Base-by-base conservation (phyloP, 2,888 invertebrate genomes). In the Camptogramma bilineatum region DNA sequence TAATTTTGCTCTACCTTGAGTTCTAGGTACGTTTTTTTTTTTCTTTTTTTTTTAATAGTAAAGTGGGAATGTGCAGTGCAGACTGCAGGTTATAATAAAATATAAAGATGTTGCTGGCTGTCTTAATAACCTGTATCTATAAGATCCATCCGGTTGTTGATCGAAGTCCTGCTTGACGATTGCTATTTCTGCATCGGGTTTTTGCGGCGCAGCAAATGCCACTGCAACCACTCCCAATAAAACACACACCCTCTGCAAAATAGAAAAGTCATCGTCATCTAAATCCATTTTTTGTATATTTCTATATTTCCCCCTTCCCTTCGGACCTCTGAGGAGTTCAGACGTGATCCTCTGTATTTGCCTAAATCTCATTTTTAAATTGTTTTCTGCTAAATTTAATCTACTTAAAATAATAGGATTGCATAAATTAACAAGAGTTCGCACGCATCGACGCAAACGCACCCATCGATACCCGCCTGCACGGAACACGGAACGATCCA, bases 161-260 rank as follows among this genome's bases (percentile, higher is more conserved):
- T 96, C 96, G 66, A 95, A 96, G 66, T 95, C 95, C 84, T 96
- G 96, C 74, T 95, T 95, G 66, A 96, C 83, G 68, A 96, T 96
- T 64, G 95, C 94, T 75, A 94, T 92, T 53, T 94, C 94, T 76
- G 94, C 94, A 28, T 94, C 94, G 31, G 87, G 84, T 66, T 93
- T 92, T 79, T 95, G 95, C 19, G 95, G 95, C 72, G 92, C 93
- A 64, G 94, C 79, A 55, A 88, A 84, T 19, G 81, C 85, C 58
- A 86, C 73, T 62, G 85, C 85, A 62, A 87, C 76, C 42, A 88
- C 74, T 66, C 86, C 82, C 13, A 90, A 70, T 51, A 91, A 70
- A 64, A 89, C 61, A 70, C 90, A 64, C 68, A 86, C 75, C 80
- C 82, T 88, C 92, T 92, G 89, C 31, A 88, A 87, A 13, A 39